A percentile compares a stretch with the other conserved stretches of the same genome.
These are phyloP conservation scores for Papilio dardanus DNA, from an alignment of 1,140 invertebrate species.

Conservation along the genomic window DNA sequence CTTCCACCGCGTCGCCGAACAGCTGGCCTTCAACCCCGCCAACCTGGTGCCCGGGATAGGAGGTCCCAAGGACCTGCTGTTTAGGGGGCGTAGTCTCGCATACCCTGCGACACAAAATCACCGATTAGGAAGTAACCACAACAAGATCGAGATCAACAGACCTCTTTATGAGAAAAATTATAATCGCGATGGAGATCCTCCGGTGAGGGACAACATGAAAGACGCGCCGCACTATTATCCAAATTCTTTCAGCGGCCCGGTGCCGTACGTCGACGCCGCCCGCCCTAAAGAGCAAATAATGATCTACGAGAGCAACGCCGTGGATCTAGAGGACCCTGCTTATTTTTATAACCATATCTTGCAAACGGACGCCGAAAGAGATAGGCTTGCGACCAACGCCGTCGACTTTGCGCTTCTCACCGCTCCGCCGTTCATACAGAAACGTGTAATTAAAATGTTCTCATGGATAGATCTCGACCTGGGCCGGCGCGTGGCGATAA, in stretches of 20 bases:
- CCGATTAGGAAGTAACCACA: slow-evolving; percentile 92
- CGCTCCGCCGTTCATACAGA: slow-evolving; percentile 43
- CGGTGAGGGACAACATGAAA: slow-evolving; percentile 84
- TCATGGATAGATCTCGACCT: slow-evolving; percentile 49
- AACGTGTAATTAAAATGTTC: slow-evolving; percentile 46
- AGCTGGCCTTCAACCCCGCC: slow-evolving; percentile 92
- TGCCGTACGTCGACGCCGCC: slow-evolving; percentile 56
- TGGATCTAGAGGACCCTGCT: slow-evolving; percentile 57
- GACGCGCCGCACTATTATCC: slow-evolving; percentile 96
- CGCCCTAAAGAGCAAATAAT: slow-evolving; percentile 49
- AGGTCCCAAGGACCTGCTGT: slow-evolving; percentile 92
- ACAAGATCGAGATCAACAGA: slow-evolving; percentile 93
- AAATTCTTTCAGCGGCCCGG: slow-evolving; percentile 94
- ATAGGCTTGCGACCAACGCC: slow-evolving; percentile 55
- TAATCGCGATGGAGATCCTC: slow-evolving; percentile 91
- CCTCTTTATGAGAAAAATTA: slow-evolving; percentile 85
- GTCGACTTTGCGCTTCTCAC: slow-evolving; percentile 40
- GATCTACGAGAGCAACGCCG: slow-evolving; percentile 50
- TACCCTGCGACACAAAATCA: slow-evolving; percentile 94
- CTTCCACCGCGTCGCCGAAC: slow-evolving; percentile 93
- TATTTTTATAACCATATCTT: slow-evolving; percentile 60
- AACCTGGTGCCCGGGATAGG: slow-evolving; percentile 94
- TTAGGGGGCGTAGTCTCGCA: slow-evolving; percentile 92
- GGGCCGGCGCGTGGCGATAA: slow-evolving; percentile 40
- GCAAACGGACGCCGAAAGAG: slow-evolving; percentile 48